Base-by-base conservation (phyloP, 2,888 invertebrate genomes). In the Diplolepis rosae region DNA sequence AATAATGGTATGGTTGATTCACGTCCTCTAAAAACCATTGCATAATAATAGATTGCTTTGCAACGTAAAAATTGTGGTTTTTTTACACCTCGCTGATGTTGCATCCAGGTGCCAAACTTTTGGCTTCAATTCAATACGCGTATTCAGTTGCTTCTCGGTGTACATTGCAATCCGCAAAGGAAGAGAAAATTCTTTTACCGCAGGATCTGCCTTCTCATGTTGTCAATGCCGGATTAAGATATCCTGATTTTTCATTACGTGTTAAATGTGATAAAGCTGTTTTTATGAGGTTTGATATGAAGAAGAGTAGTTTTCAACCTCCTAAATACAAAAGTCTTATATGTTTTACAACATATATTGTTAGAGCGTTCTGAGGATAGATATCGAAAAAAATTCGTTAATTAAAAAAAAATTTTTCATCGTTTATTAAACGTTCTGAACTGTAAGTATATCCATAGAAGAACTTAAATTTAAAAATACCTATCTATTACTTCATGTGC, bases 401-500 rank as follows among this genome's bases (percentile, higher is more conserved):
- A n/a, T n/a, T n/a, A n/a, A n/a, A n/a, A n/a, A n/a, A n/a, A n/a
- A n/a, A n/a, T n/a, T n/a, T n/a, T n/a, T 32, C 32, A 32, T 32
- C 5, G 32, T 32, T 32, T n/a, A n/a, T n/a, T n/a, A n/a, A n/a
- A n/a, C n/a, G n/a, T n/a, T n/a, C n/a, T n/a, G n/a, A n/a, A n/a
- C n/a, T n/a, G n/a, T n/a, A n/a, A n/a, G n/a, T n/a, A n/a, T n/a
- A n/a, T n/a, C n/a, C n/a, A n/a, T n/a, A n/a, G n/a, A n/a, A n/a
- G n/a, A n/a, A n/a, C n/a, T 48, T 48, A 18, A 22, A 48, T 65
- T 45, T 50, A 48, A 72, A 72, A 76, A 79, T 86, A 92, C 93
- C 96, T 93, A 88, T 99, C 92, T 74, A 99, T 95, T n/a, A 95
- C 92, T 78, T 93, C 90, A 84, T 95, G 96, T 1, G 98, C 97